These are phyloP conservation scores for Agrilus cyanescens DNA, from an alignment of 2,888 invertebrate species.

Conservation along the genomic window DNA sequence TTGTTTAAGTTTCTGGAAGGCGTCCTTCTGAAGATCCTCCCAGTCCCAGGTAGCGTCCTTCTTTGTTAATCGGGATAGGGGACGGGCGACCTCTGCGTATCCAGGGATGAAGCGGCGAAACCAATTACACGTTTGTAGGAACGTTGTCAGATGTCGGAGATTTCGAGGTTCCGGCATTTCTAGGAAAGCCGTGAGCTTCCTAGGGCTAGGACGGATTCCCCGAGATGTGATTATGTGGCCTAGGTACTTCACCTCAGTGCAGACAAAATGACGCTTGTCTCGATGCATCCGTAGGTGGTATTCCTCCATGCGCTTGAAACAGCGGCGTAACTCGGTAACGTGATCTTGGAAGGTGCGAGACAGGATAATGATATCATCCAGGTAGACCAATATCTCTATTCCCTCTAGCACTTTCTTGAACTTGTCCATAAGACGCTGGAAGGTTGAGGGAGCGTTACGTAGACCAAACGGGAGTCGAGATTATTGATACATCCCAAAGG, in stretches of 20 bases:
- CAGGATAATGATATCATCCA: conserved; percentile 20
- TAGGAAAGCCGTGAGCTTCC: conserved; percentile 14
- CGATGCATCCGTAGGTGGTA: too few relatives aligned
- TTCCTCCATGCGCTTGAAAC: too few relatives aligned
- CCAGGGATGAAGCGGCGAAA: conserved; percentile 12
- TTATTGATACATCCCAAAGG: too few relatives aligned
- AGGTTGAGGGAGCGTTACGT: conserved; percentile 7
- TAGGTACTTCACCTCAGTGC: conserved; percentile 1
- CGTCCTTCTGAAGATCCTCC: conserved; percentile 7
- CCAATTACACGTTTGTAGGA: conserved; percentile 17
- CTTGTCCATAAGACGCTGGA: conserved; percentile 16
- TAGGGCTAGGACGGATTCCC: conserved; percentile 15
- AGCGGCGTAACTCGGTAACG: background rate
- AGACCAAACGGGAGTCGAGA: too few relatives aligned
- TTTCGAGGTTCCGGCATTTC: conserved; percentile 10
- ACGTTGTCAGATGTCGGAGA: conserved; percentile 14
- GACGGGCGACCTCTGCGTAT: conserved; percentile 12
- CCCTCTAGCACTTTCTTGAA: conserved; percentile 14
- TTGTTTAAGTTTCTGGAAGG: conserved; percentile 16
- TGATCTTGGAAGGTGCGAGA: conserved; percentile 15
- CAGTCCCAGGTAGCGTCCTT: conserved; percentile 10
- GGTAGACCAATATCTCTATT: conserved; percentile 15
- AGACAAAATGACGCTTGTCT: too few relatives aligned
- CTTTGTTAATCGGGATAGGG: conserved; percentile 12
- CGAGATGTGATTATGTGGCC: conserved; percentile 12